phyloP scores from a whole-genome alignment of 2,888 invertebrate species.

The Ctenicera cuprea region DNA sequence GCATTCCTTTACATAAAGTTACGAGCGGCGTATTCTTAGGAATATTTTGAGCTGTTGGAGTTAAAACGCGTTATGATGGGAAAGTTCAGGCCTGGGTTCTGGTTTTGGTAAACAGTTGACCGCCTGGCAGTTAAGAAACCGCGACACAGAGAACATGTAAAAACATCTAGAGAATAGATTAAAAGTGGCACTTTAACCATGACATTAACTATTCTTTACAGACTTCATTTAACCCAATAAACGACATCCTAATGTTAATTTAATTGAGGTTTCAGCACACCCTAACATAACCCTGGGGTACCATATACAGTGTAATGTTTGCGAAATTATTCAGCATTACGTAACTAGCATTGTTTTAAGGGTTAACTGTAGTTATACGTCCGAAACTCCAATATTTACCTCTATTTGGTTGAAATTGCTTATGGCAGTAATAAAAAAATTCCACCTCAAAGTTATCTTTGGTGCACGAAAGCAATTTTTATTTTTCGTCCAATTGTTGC shows the following conservation, averaged over 20 bases:
- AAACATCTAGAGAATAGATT: no score
- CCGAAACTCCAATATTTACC: not conserved
- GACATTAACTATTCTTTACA: slow-evolving; percentile 8
- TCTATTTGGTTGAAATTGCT: slow-evolving; percentile 1
- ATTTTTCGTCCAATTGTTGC: slow-evolving; percentile 33
- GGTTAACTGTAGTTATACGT: not conserved
- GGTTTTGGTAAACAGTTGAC: no score
- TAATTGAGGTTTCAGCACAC: slow-evolving; percentile 21
- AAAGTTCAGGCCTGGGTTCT: no score
- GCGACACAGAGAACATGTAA: no score
- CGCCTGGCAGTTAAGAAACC: no score
- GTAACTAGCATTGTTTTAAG: not conserved
- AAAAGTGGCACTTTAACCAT: not conserved
- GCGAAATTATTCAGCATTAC: slow-evolving; percentile 11
- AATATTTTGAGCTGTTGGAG: no score
- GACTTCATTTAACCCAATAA: slow-evolving; percentile 9
- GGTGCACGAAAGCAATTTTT: slow-evolving; percentile 28
- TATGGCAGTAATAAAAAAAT: not conserved
- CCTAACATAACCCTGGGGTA: slow-evolving; percentile 8
- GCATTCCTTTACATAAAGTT: no score
- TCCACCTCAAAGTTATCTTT: slow-evolving; percentile 1
- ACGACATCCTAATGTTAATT: slow-evolving; percentile 24
- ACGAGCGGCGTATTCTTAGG: no score
- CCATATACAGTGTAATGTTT: not conserved
- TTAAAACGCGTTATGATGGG: no score